Conservation (phyloP, 2,888 invertebrate species). For the Pandemis corylana region DNA sequence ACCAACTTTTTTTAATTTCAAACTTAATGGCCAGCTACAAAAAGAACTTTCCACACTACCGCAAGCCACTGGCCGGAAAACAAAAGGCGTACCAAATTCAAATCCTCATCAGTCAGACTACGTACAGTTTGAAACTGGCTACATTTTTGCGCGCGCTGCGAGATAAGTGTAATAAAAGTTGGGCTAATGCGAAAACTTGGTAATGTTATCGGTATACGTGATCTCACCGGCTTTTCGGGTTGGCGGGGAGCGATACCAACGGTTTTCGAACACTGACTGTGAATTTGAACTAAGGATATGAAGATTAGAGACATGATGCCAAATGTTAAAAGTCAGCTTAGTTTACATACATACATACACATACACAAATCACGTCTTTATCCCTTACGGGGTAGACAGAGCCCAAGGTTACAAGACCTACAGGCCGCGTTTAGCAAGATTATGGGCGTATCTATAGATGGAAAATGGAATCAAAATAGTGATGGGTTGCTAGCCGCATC, state of each 20-base stretch:
- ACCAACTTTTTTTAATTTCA: neutral
- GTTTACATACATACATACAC: no score
- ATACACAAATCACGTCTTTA: no score
- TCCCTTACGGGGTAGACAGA: no score
- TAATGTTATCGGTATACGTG: slow-evolving; percentile 84
- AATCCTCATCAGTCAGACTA: slow-evolving; percentile 47
- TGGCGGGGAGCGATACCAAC: slow-evolving; percentile 63
- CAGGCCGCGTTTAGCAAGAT: no score
- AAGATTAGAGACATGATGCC: no score
- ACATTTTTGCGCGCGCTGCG: slow-evolving; percentile 69
- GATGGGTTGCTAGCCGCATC: no score
- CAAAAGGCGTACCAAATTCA: slow-evolving; percentile 43
- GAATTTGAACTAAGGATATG: slow-evolving; percentile 7
- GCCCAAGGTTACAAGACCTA: no score
- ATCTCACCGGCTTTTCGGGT: slow-evolving; percentile 78
- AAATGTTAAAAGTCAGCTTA: no score
- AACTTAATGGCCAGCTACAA: neutral
- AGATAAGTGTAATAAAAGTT: slow-evolving; percentile 85
- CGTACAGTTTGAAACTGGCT: slow-evolving; percentile 44
- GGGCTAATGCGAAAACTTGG: slow-evolving; percentile 80
- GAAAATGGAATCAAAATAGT: no score
- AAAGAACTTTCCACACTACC: neutral
- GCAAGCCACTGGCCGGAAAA: slow-evolving; percentile 26
- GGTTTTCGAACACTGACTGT: slow-evolving; percentile 61
- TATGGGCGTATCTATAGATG: no score